phyloP scores from a whole-genome alignment of 2,888 invertebrate genomes.

The Hirtodrosophila trivittata region DNA sequence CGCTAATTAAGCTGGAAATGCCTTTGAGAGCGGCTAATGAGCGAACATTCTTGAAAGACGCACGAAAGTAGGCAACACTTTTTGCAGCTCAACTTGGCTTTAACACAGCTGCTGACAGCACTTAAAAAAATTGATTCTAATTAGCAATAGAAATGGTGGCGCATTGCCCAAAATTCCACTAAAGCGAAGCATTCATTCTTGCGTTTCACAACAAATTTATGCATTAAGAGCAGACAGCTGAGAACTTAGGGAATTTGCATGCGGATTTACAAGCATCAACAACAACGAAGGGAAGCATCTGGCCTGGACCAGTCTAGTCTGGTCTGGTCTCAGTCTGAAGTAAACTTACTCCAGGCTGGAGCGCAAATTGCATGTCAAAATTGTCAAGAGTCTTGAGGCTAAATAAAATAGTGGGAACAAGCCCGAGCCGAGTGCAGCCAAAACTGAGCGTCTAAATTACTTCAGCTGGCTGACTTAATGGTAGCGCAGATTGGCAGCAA shows the following conservation, averaged over 20 bases:
- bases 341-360: constrained; percentile 41
- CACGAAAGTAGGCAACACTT: constrained; percentile 43
- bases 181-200: not conserved
- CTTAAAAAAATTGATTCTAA: constrained; percentile 49
- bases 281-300: constrained; percentile 15
- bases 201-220: not conserved
- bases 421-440: constrained; percentile 14
- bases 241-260: not conserved
- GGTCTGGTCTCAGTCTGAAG: not conserved
- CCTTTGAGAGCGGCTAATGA: constrained; percentile 44
- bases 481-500: constrained; percentile 69
- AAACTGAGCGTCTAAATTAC: constrained; percentile 52
- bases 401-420: constrained; percentile 32
- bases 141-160: constrained; percentile 46
- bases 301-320: not conserved
- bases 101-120: constrained; percentile 22
- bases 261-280: constrained; percentile 3
- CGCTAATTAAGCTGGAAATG: constrained; percentile 65
- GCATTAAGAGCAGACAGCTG: not conserved
- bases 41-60: constrained; percentile 27
- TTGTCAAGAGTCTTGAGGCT: constrained; percentile 34
- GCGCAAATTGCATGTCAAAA: constrained; percentile 66
- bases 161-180: constrained; percentile 10
- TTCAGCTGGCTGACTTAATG: constrained; percentile 68
- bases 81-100: constrained; percentile 29